Evolutionary conservation across 2,797 vertebrate genomes (phyloP).

Genomic region (Chloroceryle amazona): DNA sequence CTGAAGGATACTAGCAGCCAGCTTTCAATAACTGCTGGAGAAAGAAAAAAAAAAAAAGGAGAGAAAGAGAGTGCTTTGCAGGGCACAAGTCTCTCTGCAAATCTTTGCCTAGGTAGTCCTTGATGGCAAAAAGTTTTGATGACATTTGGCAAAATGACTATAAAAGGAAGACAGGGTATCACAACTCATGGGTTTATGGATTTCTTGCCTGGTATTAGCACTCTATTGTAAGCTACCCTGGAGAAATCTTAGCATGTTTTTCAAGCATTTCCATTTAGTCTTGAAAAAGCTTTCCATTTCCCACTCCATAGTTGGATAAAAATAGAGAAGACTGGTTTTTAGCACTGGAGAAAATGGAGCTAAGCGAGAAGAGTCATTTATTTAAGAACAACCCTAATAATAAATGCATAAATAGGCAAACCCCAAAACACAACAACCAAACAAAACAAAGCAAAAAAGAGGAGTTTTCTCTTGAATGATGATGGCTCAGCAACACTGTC

Average conservation of each 20-base stretch:
- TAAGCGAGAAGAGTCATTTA: background rate
- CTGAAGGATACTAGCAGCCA: background rate
- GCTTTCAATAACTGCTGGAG: background rate
- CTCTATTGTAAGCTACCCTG: background rate
- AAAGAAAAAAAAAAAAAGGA: background rate
- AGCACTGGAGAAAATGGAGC: background rate
- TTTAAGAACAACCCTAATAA: background rate
- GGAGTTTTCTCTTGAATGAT: background rate
- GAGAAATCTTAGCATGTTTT: background rate
- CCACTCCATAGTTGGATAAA: background rate
- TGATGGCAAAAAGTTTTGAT: background rate
- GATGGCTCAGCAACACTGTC: background rate
- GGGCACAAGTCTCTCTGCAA: background rate
- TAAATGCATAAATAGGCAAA: too few species aligned
- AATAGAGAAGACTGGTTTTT: background rate
- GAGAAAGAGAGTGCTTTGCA: background rate
- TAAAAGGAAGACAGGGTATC: background rate
- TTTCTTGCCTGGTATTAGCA: background rate
- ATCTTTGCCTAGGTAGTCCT: background rate
- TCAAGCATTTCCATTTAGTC: conserved; percentile 6
- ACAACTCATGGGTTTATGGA: background rate
- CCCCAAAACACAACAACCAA: background rate
- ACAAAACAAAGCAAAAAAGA: background rate
- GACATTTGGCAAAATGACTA: background rate
- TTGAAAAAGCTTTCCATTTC: background rate